Evolutionary conservation across 2,888 invertebrate species (phyloP), one percentile per base, ranked within the genome.

Genomic region (Lepidonotus clava): DNA sequence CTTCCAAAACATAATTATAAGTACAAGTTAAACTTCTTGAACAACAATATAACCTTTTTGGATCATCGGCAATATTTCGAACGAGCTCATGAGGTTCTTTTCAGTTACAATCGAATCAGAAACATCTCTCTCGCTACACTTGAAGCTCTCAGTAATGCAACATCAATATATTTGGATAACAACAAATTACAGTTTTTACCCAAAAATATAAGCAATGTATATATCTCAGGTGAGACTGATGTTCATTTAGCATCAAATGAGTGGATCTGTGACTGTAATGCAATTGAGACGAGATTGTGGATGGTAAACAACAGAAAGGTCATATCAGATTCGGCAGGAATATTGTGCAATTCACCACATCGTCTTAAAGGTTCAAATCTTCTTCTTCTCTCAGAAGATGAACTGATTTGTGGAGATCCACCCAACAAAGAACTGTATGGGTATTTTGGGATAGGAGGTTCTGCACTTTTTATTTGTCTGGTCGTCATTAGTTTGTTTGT

Each of bases 241-340:
- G 11, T 76, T 4, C 41, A 34, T 18, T 38, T 76, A 76, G 76
- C 40, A 76, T 18, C 34, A 1, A 76, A 76, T 28, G 40, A 38
- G n/a, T 76, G 76, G 76, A 28, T 6, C 11, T 76, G 76, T 41
- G 76, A 41, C 38, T 76, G 76, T 38, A 18, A 76, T 38, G 21
- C 41, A 18, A 18, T 24, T 21, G n/a, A 76, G 6, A 40, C 76
- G 8, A 36, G n/a, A 41, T 11, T 8, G 24, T 40, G 40, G 40
- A 38, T 76, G 76, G 38, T 76, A 1, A 18, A 34, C 14, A 18
- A 24, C 11, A 36, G 38, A 38, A n/a, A 18, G 1, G 21, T 34
- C 14, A 76, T 76, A 14, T 41, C 76, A 6, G 76, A 76, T 34
- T 36, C 21, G 28, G 40, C 21, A 5, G 41, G 41, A 4, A 40